These are phyloP conservation scores for Struthio camelus DNA, from an alignment of 2,113 vertebrate genomes.

Conservation along the genomic window DNA sequence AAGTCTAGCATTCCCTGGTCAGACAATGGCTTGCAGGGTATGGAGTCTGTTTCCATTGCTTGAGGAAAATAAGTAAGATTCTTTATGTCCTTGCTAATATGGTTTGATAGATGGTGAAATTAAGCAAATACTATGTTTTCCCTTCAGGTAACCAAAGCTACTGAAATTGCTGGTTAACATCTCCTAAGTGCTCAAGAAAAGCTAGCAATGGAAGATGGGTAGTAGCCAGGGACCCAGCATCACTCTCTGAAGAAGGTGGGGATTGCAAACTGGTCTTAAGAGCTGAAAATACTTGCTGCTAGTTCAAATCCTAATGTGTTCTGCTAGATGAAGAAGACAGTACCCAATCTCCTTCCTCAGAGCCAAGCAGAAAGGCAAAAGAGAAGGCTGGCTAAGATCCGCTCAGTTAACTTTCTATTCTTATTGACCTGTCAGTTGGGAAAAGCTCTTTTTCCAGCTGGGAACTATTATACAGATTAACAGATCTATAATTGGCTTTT, in stretches of 20 bases:
- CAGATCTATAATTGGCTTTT: neutral
- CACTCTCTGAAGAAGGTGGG: neutral
- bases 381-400: neutral
- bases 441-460: neutral
- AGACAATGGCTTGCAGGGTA: neutral
- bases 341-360: neutral
- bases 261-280: neutral
- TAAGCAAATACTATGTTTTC: neutral
- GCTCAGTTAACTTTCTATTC: neutral
- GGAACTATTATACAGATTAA: neutral
- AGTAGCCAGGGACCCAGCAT: neutral
- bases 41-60: neutral
- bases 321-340: neutral
- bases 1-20: neutral
- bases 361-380: neutral
- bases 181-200: neutral
- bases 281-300: neutral
- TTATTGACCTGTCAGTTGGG: neutral
- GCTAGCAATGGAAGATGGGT: neutral
- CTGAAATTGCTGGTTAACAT: neutral
- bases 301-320: neutral
- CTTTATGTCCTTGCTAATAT: neutral
- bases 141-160: neutral
- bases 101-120: neutral
- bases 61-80: neutral